These are phyloP conservation scores for Brachypteracias leptosomus DNA, from an alignment of 2,113 vertebrate species.

Conservation along the genomic window DNA sequence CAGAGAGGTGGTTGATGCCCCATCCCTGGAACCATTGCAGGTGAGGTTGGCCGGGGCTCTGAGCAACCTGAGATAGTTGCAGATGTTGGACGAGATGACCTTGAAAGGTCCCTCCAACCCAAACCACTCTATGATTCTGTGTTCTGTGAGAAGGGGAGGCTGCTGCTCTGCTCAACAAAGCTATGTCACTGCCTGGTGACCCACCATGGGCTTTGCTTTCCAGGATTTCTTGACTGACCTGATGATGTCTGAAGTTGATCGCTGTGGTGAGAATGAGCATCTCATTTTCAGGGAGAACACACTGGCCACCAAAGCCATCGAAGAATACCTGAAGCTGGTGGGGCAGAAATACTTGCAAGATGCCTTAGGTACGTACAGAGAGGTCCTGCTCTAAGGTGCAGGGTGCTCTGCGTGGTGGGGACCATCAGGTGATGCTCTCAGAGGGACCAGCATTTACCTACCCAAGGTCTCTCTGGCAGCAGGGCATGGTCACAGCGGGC, in stretches of 20 bases:
- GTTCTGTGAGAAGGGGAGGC: background rate
- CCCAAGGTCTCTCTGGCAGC: no score
- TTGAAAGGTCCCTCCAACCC: background rate
- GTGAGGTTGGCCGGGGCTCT: background rate
- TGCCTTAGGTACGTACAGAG: conserved; percentile 86
- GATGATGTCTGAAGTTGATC: conserved; percentile 99
- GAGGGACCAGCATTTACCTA: no score
- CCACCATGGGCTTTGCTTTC: conserved; percentile 38
- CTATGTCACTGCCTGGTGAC: background rate
- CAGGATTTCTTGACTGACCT: conserved; percentile 98
- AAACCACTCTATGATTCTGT: background rate
- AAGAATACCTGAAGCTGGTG: conserved; percentile 98
- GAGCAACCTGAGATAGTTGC: background rate
- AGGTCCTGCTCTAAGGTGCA: background rate
- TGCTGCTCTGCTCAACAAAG: background rate
- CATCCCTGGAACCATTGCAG: background rate
- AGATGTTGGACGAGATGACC: background rate
- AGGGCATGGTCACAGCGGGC: fast-evolving
- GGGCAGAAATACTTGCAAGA: conserved; percentile 99
- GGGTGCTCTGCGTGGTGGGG: background rate
- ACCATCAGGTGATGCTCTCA: background rate
- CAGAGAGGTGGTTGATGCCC: background rate
- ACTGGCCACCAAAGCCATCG: conserved; percentile 95
- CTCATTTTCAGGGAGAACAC: conserved; percentile 99
- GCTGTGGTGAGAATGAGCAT: conserved; percentile 98